Conservation (phyloP, 2,113 vertebrate species). For the Pelodiscus sinensis region DNA sequence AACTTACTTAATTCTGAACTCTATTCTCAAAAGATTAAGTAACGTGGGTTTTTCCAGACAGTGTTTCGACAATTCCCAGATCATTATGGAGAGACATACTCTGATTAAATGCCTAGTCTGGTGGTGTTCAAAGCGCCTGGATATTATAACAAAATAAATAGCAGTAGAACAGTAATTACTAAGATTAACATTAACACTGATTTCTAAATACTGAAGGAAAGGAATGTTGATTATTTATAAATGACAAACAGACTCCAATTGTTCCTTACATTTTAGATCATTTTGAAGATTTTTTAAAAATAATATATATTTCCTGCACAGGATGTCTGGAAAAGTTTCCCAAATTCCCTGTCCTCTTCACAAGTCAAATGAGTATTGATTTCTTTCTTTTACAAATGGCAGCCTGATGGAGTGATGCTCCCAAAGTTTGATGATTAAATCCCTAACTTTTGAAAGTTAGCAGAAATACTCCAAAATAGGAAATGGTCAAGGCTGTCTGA, state of each 20-base stretch:
- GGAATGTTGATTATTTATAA: slow-evolving; percentile 2
- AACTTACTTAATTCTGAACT: neutral
- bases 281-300: neutral
- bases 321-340: neutral
- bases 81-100: slow-evolving; percentile 30
- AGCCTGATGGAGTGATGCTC: neutral
- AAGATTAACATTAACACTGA: neutral
- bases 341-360: neutral
- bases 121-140: slow-evolving; percentile 29
- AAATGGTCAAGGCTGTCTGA: neutral
- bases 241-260: neutral
- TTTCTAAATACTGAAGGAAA: slow-evolving; percentile 12
- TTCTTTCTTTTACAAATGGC: neutral
- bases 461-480: neutral
- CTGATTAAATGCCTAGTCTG: slow-evolving; percentile 47
- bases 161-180: slow-evolving; percentile 20
- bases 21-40: slow-evolving; percentile 37
- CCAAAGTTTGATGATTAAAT: neutral
- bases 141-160: slow-evolving; percentile 51
- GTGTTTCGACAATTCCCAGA: slow-evolving; percentile 56
- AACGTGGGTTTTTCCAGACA: slow-evolving; percentile 43
- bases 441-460: neutral
- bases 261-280: neutral
- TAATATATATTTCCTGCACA: neutral
- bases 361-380: neutral